Percentiles rank a stretch among this genome's conserved stretches.
These are phyloP conservation scores for Eucera pruinosa DNA, from an alignment of 2,888 invertebrate species.

Conservation along the genomic window DNA sequence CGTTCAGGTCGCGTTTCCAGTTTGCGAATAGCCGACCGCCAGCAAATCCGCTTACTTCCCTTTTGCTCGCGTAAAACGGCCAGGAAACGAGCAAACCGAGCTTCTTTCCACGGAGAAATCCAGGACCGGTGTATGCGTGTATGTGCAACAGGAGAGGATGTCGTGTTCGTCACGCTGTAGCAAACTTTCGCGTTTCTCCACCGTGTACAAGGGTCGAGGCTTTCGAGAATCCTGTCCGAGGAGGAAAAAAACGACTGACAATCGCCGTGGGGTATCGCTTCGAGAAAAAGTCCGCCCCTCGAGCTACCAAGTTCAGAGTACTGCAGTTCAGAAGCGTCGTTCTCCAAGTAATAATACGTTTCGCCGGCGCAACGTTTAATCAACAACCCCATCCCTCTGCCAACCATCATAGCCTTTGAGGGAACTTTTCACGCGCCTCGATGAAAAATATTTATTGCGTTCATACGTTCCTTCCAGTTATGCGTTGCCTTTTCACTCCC, in stretches of 20 bases:
- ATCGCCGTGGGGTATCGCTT: slow-evolving; percentile 53
- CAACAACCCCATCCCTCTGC: slow-evolving; percentile 15
- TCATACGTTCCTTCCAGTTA: slow-evolving; percentile 12
- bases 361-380: slow-evolving; percentile 59
- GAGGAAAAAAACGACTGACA: slow-evolving; percentile 43
- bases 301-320: slow-evolving; percentile 54
- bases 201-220: slow-evolving; percentile 34
- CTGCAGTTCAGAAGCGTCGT: slow-evolving; percentile 43
- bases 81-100: slow-evolving; percentile 53
- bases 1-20: slow-evolving; percentile 32
- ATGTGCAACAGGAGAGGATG: slow-evolving; percentile 45
- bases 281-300: slow-evolving; percentile 44
- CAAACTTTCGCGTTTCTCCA: slow-evolving; percentile 56
- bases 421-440: slow-evolving; percentile 44
- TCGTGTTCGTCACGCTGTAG: slow-evolving; percentile 33
- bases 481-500: background rate
- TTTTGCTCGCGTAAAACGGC: slow-evolving; percentile 51
- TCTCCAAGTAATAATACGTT: slow-evolving; percentile 58
- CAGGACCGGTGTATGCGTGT: slow-evolving; percentile 3
- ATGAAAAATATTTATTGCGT: slow-evolving; percentile 50
- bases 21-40: slow-evolving; percentile 36
- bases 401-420: slow-evolving; percentile 24
- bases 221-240: slow-evolving; percentile 36
- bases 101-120: slow-evolving; percentile 57
- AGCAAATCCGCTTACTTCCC: slow-evolving; percentile 65